phyloP scores from a whole-genome alignment of 2,888 invertebrate genomes.

The Sarcophaga rosellei region DNA sequence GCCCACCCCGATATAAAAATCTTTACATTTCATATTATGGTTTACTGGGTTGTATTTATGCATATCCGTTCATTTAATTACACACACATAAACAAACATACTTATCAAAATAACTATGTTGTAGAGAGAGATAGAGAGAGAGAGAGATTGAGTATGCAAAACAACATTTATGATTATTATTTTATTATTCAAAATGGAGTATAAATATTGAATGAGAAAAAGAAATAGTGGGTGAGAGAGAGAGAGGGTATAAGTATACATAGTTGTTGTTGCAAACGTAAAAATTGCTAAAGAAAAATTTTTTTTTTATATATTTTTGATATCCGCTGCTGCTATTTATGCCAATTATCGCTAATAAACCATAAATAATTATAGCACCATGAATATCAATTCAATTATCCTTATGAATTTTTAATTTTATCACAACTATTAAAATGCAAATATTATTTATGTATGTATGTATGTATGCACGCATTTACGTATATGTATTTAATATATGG shows the following conservation, averaged over 20 bases:
- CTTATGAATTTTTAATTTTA: constrained; percentile 69
- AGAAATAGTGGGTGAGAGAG: too few species aligned
- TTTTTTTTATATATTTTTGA: constrained; percentile 16
- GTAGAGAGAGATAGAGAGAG: too few species aligned
- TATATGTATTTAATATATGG: too few species aligned
- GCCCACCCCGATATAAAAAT: too few species aligned
- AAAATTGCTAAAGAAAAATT: neutral
- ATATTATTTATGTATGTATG: constrained; percentile 33
- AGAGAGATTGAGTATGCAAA: too few species aligned
- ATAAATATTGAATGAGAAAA: too few species aligned
- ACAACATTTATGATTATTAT: too few species aligned
- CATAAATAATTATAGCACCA: constrained; percentile 70
- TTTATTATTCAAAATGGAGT: too few species aligned
- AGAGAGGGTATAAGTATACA: neutral
- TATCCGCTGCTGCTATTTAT: constrained; percentile 60
- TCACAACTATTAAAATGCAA: constrained; percentile 62
- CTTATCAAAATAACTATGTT: neutral
- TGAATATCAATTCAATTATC: constrained; percentile 70
- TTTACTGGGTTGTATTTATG: neutral
- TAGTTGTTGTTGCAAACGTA: neutral
- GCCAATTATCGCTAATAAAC: constrained; percentile 70
- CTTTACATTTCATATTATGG: too few species aligned
- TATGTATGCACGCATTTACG: neutral
- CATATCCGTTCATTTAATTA: constrained; percentile 7
- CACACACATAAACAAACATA: neutral